Evolutionary conservation across 2,888 invertebrate genomes (phyloP).

Genomic region (Antheraea yamamai): DNA sequence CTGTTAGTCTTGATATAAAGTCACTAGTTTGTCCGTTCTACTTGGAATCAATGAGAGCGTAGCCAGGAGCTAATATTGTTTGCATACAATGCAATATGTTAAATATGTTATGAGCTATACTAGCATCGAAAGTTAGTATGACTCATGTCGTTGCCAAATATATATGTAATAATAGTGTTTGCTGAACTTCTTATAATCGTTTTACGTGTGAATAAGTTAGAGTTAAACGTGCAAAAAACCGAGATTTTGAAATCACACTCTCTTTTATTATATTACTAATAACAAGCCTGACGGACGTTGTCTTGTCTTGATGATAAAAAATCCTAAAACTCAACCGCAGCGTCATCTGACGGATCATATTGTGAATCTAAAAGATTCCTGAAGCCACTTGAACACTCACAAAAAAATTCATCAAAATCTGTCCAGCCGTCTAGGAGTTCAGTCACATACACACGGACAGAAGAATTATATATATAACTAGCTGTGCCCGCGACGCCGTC

Average conservation of each 20-base stretch:
- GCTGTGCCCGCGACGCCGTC: too few species aligned
- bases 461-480: too few species aligned
- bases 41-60: background rate
- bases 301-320: too few species aligned
- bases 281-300: too few species aligned
- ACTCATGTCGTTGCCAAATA: slow-evolving; percentile 3
- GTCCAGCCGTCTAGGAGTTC: too few species aligned
- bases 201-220: slow-evolving; percentile 1
- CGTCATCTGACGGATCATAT: too few species aligned
- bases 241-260: background rate
- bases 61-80: background rate
- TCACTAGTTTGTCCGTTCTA: background rate
- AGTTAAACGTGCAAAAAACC: background rate
- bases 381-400: background rate
- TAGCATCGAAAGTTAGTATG: slow-evolving; percentile 2
- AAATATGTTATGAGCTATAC: background rate
- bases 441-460: too few species aligned
- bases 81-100: slow-evolving; percentile 2
- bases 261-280: background rate
- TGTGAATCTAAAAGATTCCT: too few species aligned
- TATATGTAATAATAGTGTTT: background rate
- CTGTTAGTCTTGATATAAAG: background rate
- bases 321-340: too few species aligned
- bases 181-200: background rate
- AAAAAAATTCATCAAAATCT: too few species aligned